Percentiles rank a stretch among this genome's conserved stretches.
Conservation (phyloP, 53 echinoderm and acorn worm species). For the Paelopatides confundens region DNA sequence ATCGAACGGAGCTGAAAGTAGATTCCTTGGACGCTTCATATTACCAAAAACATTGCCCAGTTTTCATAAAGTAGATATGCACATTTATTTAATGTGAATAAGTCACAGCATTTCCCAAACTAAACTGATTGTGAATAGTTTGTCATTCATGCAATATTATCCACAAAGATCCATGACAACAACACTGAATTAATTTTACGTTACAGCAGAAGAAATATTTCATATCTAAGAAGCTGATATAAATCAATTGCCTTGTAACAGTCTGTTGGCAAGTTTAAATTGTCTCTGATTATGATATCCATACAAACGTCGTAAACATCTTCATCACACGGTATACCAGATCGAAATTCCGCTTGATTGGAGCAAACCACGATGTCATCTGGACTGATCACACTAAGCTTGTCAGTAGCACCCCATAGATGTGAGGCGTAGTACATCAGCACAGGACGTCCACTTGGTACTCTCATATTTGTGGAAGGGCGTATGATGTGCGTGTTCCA, state of each 20-base stretch:
- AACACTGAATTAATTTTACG: too few species aligned
- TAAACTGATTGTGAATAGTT: too few species aligned
- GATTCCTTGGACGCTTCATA: too few species aligned
- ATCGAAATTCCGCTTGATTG: slow-evolving; percentile 52
- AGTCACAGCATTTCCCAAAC: too few species aligned
- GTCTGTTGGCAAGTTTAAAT: slow-evolving; percentile 38
- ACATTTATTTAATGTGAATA: too few species aligned
- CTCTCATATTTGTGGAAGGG: slow-evolving; percentile 49
- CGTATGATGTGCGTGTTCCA: slow-evolving; percentile 57
- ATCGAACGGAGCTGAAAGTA: too few species aligned
- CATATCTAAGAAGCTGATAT: slow-evolving; percentile 40
- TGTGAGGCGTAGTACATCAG: slow-evolving; percentile 27
- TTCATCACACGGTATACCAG: slow-evolving; percentile 57
- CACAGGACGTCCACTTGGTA: slow-evolving; percentile 53
- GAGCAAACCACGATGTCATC: slow-evolving; percentile 36
- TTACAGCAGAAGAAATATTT: slow-evolving; percentile 3
- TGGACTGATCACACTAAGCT: slow-evolving; percentile 27
- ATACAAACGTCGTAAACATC: slow-evolving; percentile 53
- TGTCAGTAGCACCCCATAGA: slow-evolving; percentile 52
- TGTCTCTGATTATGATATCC: slow-evolving; percentile 51
- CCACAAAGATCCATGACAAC: too few species aligned
- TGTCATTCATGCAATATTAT: too few species aligned
- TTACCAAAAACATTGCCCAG: too few species aligned
- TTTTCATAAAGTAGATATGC: too few species aligned
- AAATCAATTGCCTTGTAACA: slow-evolving; percentile 43